A percentile compares a stretch with the other conserved stretches of the same genome.
These are phyloP conservation scores for Pangasianodon hypophthalmus DNA, from an alignment of 2,113 vertebrate species.

Conservation along the genomic window DNA sequence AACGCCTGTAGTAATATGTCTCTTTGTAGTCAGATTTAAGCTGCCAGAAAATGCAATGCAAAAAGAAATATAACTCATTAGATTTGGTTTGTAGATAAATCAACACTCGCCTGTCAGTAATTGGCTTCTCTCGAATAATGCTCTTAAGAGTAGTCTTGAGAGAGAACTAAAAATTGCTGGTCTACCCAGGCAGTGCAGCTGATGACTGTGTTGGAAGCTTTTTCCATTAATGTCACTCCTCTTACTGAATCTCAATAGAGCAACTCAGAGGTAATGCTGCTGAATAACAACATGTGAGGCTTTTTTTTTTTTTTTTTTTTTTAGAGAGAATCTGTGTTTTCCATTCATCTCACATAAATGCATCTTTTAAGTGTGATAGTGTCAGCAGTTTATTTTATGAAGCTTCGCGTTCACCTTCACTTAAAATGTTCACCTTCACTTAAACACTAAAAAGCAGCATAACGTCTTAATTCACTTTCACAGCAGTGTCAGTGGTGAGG, in stretches of 20 bases:
- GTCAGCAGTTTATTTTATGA: slow-evolving; percentile 14
- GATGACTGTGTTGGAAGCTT: slow-evolving; percentile 63
- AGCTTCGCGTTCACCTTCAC: background rate
- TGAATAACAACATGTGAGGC: slow-evolving; percentile 63
- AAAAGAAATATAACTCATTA: slow-evolving; percentile 64
- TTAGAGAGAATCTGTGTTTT: slow-evolving; percentile 6
- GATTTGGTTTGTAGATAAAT: slow-evolving; percentile 68
- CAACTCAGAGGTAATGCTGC: slow-evolving; percentile 52
- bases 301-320: slow-evolving; percentile 46
- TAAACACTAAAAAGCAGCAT: slow-evolving; percentile 27
- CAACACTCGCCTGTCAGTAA: slow-evolving; percentile 56
- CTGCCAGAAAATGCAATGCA: slow-evolving; percentile 54
- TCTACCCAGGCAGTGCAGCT: slow-evolving; percentile 37
- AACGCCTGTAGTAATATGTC: slow-evolving; percentile 34
- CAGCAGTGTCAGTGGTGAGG: background rate
- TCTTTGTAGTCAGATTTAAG: slow-evolving; percentile 49
- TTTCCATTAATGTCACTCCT: slow-evolving; percentile 66
- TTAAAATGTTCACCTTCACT: slow-evolving; percentile 15
- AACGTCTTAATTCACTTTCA: slow-evolving; percentile 24
- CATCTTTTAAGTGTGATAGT: background rate
- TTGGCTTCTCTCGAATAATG: slow-evolving; percentile 62
- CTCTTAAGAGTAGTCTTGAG: slow-evolving; percentile 51
- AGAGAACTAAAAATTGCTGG: slow-evolving; percentile 41
- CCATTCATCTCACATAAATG: slow-evolving; percentile 22
- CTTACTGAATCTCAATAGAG: slow-evolving; percentile 59